Conservation (phyloP, 2,797 vertebrate genomes). For the Pipistrellus pygmaeus region DNA sequence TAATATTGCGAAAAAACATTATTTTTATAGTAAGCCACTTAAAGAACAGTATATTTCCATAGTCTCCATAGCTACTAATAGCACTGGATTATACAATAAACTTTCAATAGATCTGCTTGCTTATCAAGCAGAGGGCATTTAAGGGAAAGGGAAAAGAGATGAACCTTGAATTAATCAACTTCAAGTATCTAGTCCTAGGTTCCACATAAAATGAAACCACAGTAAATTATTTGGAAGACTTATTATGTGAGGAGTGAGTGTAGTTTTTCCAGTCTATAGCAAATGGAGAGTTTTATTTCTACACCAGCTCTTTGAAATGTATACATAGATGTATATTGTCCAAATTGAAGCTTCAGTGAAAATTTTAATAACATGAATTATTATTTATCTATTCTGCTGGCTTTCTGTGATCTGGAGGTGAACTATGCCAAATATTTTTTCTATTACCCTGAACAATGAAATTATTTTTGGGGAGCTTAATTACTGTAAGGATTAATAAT, state of each 20-base stretch:
- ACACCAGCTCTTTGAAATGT: slow-evolving; percentile 59
- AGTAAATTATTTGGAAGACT: slow-evolving; percentile 67
- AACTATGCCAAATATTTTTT: slow-evolving; percentile 65
- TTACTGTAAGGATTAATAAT: slow-evolving; percentile 55
- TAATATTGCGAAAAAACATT: slow-evolving; percentile 26
- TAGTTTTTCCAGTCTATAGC: slow-evolving; percentile 67
- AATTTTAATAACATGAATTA: slow-evolving; percentile 71
- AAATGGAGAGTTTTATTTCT: slow-evolving; percentile 60
- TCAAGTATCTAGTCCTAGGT: slow-evolving; percentile 40
- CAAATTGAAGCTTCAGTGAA: slow-evolving; percentile 66
- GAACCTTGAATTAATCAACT: slow-evolving; percentile 58
- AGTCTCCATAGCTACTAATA: not conserved
- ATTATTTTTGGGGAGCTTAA: slow-evolving; percentile 43
- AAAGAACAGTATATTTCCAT: not conserved
- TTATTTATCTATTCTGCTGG: slow-evolving; percentile 65
- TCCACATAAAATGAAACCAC: slow-evolving; percentile 46
- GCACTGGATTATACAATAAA: not conserved
- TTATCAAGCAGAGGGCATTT: slow-evolving; percentile 54
- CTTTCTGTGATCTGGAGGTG: slow-evolving; percentile 66
- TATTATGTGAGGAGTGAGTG: slow-evolving; percentile 57
- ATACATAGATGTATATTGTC: slow-evolving; percentile 54
- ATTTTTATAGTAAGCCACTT: slow-evolving; percentile 19
- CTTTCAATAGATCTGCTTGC: slow-evolving; percentile 42
- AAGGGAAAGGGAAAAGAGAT: slow-evolving; percentile 56
- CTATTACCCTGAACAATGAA: slow-evolving; percentile 57